Evolutionary conservation across 1,140 invertebrate species (phyloP), one percentile per base, ranked within the genome.

Genomic region (Orussus abietinus): DNA sequence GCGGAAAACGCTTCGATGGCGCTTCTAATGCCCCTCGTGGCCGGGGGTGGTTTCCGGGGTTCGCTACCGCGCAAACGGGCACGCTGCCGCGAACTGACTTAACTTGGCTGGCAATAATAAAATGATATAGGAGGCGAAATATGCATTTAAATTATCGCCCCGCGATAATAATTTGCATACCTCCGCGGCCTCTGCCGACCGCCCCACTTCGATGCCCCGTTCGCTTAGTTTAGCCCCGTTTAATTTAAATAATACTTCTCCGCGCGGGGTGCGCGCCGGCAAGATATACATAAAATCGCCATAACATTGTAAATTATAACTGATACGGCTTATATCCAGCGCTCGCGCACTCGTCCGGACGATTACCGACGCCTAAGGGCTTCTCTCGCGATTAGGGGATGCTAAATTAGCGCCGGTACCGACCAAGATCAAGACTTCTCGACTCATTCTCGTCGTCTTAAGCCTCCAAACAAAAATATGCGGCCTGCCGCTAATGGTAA

Each of bases 231-330:
- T 72, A 74, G 68, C 69, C 67, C 62, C 69, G 71, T 74, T 74
- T 74, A 72, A 74, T 74, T 72, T 74, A 72, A 74, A 74, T 74
- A 74, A 74, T 74, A 71, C 68, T 72, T 71, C 66, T 66, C 58
- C 52, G 49, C 32, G 18, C 34, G 26, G 42, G 21, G 34, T 15
- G 38, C 46, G 38, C 49, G 33, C 53, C 53, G 54, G 44, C 62
- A 64, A 69, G 68, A 74, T 74, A 72, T 74, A 74, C 71, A 74
- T 74, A 74, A 72, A 72, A 72, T 70, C 60, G 71, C 71, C 69
- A 72, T 74, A 74, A 74, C 71, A 66, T 70, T 72, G 66, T 71
- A 74, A 74, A 74, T 74, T 74, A 72, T 71, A 70, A 70, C 68
- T 70, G 69, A 71, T 74, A 71, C 64, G 67, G 69, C 68, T 71